phyloP scores from a whole-genome alignment of 2,888 invertebrate genomes.

The Euphydryas editha region DNA sequence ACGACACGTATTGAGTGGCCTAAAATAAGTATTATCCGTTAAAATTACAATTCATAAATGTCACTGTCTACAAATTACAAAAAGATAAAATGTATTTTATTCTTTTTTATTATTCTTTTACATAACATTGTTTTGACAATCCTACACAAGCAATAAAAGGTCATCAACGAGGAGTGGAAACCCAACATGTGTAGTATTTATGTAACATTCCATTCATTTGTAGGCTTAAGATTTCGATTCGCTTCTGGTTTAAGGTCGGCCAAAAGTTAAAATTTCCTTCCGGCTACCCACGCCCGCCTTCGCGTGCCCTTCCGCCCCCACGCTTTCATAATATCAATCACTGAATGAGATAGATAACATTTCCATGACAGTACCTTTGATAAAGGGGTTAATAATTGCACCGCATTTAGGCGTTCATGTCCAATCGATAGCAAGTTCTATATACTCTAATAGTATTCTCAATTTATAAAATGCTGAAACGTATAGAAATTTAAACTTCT shows the following conservation, averaged over 20 bases:
- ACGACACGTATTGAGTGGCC: too few relatives aligned
- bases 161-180: conserved; percentile 14
- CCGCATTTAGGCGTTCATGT: conserved; percentile 36
- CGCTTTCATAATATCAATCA: conserved; percentile 65
- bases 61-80: background rate
- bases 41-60: background rate
- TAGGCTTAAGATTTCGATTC: conserved; percentile 24
- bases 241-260: conserved; percentile 46
- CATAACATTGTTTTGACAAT: background rate
- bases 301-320: conserved; percentile 60
- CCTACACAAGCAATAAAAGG: conserved; percentile 11
- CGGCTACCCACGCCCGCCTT: conserved; percentile 73
- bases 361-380: conserved; percentile 57
- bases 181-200: conserved; percentile 12
- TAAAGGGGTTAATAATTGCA: conserved; percentile 40
- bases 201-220: conserved; percentile 15
- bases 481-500: conserved; percentile 21
- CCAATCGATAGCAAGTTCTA: conserved; percentile 32
- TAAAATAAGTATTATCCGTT: background rate
- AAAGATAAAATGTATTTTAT: background rate
- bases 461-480: conserved; percentile 20
- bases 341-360: conserved; percentile 61
- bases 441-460: conserved; percentile 22
- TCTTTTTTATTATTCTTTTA: too few relatives aligned
- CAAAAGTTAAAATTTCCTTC: conserved; percentile 74